Percentiles rank a stretch among this genome's conserved stretches.
Conservation (phyloP, 2,113 vertebrate genomes). For the Hemicordylus capensis region DNA sequence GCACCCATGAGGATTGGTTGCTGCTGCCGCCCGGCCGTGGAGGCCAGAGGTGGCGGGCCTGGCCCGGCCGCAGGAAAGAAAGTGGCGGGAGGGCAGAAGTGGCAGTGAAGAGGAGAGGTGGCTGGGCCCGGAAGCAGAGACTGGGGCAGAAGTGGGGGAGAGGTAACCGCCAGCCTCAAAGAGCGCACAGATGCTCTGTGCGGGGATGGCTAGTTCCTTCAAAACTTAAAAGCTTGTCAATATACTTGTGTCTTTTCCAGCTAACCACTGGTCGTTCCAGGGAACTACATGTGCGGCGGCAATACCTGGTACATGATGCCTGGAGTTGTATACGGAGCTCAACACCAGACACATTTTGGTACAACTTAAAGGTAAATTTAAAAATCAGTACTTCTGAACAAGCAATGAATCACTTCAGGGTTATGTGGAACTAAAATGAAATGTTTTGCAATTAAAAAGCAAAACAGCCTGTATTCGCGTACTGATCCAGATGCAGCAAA, state of each 20-base stretch:
- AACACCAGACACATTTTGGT: neutral
- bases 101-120: too few relatives aligned
- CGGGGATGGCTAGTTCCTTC: too few relatives aligned
- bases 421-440: neutral
- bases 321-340: constrained; percentile 3
- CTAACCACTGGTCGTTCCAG: fast-evolving
- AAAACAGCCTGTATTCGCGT: neutral
- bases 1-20: too few relatives aligned
- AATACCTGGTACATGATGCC: constrained; percentile 51
- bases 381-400: neutral
- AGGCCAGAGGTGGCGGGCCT: too few relatives aligned
- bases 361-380: neutral
- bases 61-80: too few relatives aligned
- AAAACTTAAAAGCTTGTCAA: neutral
- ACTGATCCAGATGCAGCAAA: neutral
- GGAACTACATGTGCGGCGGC: neutral
- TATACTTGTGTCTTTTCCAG: neutral
- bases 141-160: too few relatives aligned
- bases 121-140: too few relatives aligned
- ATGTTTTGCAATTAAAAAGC: neutral
- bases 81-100: too few relatives aligned
- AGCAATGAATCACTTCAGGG: neutral
- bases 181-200: too few relatives aligned
- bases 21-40: too few relatives aligned
- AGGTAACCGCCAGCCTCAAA: too few relatives aligned